Base-by-base conservation (phyloP, 1,140 invertebrate genomes). In the Pinna nobilis region DNA sequence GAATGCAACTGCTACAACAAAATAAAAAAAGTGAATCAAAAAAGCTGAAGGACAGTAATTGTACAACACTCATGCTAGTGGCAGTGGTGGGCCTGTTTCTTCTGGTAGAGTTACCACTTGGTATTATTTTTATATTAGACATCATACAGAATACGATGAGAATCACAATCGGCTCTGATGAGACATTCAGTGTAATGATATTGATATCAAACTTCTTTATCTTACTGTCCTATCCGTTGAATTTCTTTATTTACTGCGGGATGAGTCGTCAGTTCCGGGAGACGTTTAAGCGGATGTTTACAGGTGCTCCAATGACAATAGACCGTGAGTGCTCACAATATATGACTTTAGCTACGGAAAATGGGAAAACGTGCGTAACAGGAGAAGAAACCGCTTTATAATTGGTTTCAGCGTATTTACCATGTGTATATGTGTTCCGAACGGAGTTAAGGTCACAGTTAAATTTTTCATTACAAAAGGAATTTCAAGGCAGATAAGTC, bases 191-290 rank as follows among this genome's bases (percentile, higher is more conserved):
- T 15, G 77, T 82, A 3, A 76, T 81, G 57, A 82, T 70, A 3
- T 73, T 81, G 1, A 77, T 95, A 47, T 94, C 95, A 18, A 96
- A 96, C 90, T 96, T 98, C 89, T 95, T 96, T 87, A 95, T 98
- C 74, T 94, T 96, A 50, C 91, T 96, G 7, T 95, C 94, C 23
- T 98, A 97, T 88, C 96, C 96, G 0, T 94, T 97, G 66, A 97
- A 98, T 88, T 98, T 98, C 84, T 96, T 95, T 64, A 97, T 98
- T 72, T 98, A 98, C 86, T 98, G 96, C 86, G 95, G 95, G 5
- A 98, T 98, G 96, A 96, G 94, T 55, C 91, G 95, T 28, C 95
- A 97, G 85, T 98, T 98, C 85, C 90, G 96, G 35, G 95, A 97
- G 86, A 98, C 96, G 0, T 98, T 98, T 89, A 96, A 95, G 81